Conservation (phyloP, 2,888 invertebrate species). For the Clostera curtula region DNA sequence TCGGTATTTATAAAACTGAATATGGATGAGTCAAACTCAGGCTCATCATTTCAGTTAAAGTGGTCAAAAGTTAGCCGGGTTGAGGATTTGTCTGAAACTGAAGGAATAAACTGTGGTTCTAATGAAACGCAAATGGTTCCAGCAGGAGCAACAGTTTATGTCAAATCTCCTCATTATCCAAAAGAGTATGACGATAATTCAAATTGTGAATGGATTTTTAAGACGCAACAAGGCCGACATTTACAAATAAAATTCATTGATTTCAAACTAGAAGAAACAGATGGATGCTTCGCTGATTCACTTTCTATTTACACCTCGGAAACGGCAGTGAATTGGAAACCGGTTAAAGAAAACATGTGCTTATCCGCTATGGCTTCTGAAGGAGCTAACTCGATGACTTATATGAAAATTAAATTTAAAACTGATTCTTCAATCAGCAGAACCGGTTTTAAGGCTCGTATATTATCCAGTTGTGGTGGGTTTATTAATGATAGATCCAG, state of each 20-base stretch:
- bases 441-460: constrained; percentile 80
- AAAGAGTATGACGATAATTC: constrained; percentile 76
- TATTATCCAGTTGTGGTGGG: constrained; percentile 82
- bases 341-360: constrained; percentile 72
- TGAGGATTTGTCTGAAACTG: constrained; percentile 8
- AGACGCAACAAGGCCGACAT: constrained; percentile 76
- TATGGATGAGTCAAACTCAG: constrained; percentile 53
- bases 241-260: constrained; percentile 71
- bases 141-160: constrained; percentile 23
- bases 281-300: constrained; percentile 76
- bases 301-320: constrained; percentile 76
- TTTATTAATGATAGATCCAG: constrained; percentile 74
- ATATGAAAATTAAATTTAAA: constrained; percentile 80
- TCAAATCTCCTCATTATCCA: constrained; percentile 87
- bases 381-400: constrained; percentile 51
- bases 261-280: constrained; percentile 76
- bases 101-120: constrained; percentile 45
- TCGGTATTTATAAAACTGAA: constrained; percentile 74
- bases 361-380: constrained; percentile 41
- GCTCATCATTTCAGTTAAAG: constrained; percentile 47
- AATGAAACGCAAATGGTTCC: constrained; percentile 39
- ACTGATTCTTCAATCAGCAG: constrained; percentile 76
- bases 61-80: constrained; percentile 36
- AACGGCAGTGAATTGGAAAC: constrained; percentile 66
- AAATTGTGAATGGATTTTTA: constrained; percentile 84